Evolutionary conservation across 2,888 invertebrate genomes (phyloP), one percentile per base, ranked within the genome.

Genomic region (Neocrepidodera transversa): DNA sequence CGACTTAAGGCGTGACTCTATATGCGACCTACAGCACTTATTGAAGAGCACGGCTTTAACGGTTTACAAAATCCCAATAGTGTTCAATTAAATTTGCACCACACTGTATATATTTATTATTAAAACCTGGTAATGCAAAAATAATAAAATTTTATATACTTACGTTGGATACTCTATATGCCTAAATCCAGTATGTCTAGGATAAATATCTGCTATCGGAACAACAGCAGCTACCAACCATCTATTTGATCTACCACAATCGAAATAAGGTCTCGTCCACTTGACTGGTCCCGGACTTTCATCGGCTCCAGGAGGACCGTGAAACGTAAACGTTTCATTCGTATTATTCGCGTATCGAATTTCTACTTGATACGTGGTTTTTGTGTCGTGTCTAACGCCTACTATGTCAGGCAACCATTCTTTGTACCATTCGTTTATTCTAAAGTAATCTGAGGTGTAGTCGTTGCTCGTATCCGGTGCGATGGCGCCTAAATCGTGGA

Each of bases 251-350:
- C 96, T 83, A 3, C 93, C 94, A 77, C 97, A 98, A 82, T 98
- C 97, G 78, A 94, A 98, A 78, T 97, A 98, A 0, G 97, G 97
- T 58, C 90, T 84, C 0, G 95, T 95, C 89, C 93, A 97, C 77
- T 92, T 90, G 0, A 98, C 93, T 10, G 97, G 97, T 1, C 97
- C 95, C 1, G 92, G 93, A 71, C 84, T 85, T 83, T 95, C 95
- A 79, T 95, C 95, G 66, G 93, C 91, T 35, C 92, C 94, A 43
- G 90, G 92, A 6, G 95, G 95, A 42, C 95, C 95, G 64, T 95
- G 95, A 80, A 95, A 96, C n/a, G 93, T 92, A 75, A 90, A 93
- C n/a, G 95, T 95, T 78, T 95, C 95, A 80, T 95, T 95, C 1
- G 95, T 95, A 74, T 95, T 95, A 78, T 95, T 95, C 0, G 94